A percentile compares a stretch with the other conserved stretches of the same genome.
Evolutionary conservation across 2,113 vertebrate species (phyloP).

Genomic region (Hyla sarda): DNA sequence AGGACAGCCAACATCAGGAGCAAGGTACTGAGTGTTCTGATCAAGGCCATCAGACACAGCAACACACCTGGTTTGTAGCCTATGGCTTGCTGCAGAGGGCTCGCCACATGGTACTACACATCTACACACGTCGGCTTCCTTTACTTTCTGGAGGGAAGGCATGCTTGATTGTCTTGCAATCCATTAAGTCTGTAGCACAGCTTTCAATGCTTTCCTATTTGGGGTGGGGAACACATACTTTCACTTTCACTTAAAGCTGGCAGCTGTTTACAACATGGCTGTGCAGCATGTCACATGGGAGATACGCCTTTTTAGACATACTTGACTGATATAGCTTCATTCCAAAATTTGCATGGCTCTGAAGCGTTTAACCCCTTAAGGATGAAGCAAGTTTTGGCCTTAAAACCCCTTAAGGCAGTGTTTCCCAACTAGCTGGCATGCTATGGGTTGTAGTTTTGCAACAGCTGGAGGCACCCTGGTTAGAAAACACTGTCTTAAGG

Average conservation of each 20-base stretch:
- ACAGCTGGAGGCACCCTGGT: no score
- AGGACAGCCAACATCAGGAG: background rate
- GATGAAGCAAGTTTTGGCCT: no score
- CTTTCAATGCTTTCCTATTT: background rate
- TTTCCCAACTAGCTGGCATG: no score
- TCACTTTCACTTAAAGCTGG: conserved; percentile 3
- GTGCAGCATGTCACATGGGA: background rate
- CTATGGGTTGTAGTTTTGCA: no score
- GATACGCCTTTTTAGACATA: background rate
- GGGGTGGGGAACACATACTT: conserved; percentile 3
- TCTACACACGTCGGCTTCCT: background rate
- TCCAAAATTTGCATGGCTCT: background rate
- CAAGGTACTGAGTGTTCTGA: background rate
- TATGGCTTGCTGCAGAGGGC: background rate
- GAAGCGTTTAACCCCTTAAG: no score
- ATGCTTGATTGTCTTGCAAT: background rate
- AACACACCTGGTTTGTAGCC: background rate
- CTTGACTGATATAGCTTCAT: background rate
- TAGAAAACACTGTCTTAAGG: no score
- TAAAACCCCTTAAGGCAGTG: no score
- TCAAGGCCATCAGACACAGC: conserved; percentile 35
- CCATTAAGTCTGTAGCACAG: background rate
- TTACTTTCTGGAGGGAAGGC: background rate
- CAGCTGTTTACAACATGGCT: background rate
- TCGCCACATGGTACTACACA: background rate